Evolutionary conservation across 2,888 invertebrate species (phyloP), one percentile per base, ranked within the genome.

Genomic region (Thereva nobilitata): DNA sequence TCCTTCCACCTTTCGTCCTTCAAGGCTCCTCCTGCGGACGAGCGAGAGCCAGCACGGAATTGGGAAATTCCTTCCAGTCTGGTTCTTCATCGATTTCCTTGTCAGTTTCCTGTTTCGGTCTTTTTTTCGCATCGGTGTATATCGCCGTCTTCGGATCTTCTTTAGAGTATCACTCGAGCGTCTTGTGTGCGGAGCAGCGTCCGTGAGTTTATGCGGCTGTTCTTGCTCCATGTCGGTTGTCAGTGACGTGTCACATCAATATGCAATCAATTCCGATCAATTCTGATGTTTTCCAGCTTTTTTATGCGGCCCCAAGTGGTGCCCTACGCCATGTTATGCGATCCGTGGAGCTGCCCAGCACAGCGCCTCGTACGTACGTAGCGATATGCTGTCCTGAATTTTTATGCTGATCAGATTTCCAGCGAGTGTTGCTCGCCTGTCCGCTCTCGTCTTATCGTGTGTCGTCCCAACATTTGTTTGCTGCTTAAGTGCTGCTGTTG

Each of bases 161-260:
- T 47, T 57, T 23, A 49, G 40, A 50, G 61, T 47, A 49, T 49
- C 41, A 37, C 9, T 38, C 12, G 9, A 40, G 49, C 41, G 38
- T 40, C 12, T 34, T 9, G 12, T 38, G 50, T 9, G 49, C 50
- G 23, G 35, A 49, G 41, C 61, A 7, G 49, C 41, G 4, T 37
- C 37, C 50, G 61, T 61, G 61, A 50, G 50, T 61, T 49, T 50
- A 34, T 34, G n/a, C 35, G 57, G 12, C 50, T 61, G 35, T 37
- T 10, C 50, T 12, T 40, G 50, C 37, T 50, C 38, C 53, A 53
- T 64, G 64, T 64, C 44, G 53, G 5, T 52, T 64, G 53, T 52
- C 66, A 67, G 44, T 61, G 64, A 67, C 55, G 55, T 67, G 56
- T 67, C 63, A 67, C 67, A 67, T 67, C 67, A 67, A 55, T 67